Base-by-base conservation (phyloP, 1,140 invertebrate species). In the Drosophila virilis region DNA sequence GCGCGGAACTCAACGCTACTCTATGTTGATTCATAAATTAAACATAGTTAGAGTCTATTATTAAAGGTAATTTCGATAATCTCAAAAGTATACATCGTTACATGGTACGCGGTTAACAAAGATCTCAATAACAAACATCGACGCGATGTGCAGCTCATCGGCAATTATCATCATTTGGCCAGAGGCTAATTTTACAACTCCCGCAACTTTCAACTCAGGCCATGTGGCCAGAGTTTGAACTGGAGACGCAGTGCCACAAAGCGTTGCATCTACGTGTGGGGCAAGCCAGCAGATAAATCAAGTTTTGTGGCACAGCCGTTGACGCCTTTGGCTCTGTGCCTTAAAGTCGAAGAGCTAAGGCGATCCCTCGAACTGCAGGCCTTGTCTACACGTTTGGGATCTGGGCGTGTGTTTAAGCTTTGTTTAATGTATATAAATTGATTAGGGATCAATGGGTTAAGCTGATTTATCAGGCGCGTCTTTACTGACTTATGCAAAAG, bases 81-180 rank as follows among this genome's bases (percentile, higher is more conserved):
- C 69, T 58, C 10, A 6, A 13, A 45, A 52, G 35, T 40, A 9
- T 15, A 51, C 62, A 50, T 50, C 13, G 33, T 22, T 32, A 57
- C 54, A 43, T n/a, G 42, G 32, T 32, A 12, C n/a, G 57, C 57
- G 35, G 55, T 42, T 37, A 66, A 58, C 69, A 37, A 22, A 66
- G 62, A 72, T 72, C 62, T 58, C 51, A 45, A 48, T 17, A 51
- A 52, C 59, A 13, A 48, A 66, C 10, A 38, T 38, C 52, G 43
- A 48, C 38, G 9, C n/a, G 37, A 0, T 28, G 22, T 28, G 22
- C 3, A 28, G 38, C 52, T 38, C 51, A 54, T 37, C 38, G 43
- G 28, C 69, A 72, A 72, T 72, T 72, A 72, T 72, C 45, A 66
- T 57, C 61, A 58, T 57, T 66, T 58, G 62, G 54, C 69, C 69